These are phyloP conservation scores for Uria aalge DNA, from an alignment of 2,113 vertebrate genomes.

Conservation along the genomic window DNA sequence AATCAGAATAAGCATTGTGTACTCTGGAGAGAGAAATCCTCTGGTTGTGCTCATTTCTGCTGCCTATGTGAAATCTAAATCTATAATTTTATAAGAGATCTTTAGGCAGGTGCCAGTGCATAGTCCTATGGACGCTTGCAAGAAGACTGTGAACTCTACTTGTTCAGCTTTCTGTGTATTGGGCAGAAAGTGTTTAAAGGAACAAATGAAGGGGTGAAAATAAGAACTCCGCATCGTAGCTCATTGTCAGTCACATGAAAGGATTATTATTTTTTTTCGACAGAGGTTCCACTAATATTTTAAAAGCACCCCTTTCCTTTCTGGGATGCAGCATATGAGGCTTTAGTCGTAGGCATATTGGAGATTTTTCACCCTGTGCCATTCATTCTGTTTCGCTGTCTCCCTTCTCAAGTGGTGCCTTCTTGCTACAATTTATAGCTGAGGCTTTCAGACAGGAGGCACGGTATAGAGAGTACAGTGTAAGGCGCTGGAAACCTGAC, in stretches of 20 bases:
- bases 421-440: background rate
- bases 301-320: background rate
- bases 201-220: background rate
- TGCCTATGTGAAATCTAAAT: background rate
- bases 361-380: background rate
- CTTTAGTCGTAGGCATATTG: background rate
- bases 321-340: accelerated
- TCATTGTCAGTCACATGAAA: background rate
- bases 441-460: background rate
- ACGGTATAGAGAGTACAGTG: background rate
- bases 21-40: background rate
- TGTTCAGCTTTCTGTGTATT: background rate
- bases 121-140: background rate
- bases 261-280: background rate
- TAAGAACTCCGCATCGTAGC: background rate
- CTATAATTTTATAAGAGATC: background rate
- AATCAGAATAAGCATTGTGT: background rate
- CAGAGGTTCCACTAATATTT: background rate
- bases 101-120: background rate
- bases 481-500: background rate
- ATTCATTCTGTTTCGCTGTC: background rate
- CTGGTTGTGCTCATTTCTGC: background rate
- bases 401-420: background rate
- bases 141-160: background rate
- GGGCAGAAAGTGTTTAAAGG: background rate